phyloP scores from a whole-genome alignment of 2,113 vertebrate species.

The Lampris megalopsis region DNA sequence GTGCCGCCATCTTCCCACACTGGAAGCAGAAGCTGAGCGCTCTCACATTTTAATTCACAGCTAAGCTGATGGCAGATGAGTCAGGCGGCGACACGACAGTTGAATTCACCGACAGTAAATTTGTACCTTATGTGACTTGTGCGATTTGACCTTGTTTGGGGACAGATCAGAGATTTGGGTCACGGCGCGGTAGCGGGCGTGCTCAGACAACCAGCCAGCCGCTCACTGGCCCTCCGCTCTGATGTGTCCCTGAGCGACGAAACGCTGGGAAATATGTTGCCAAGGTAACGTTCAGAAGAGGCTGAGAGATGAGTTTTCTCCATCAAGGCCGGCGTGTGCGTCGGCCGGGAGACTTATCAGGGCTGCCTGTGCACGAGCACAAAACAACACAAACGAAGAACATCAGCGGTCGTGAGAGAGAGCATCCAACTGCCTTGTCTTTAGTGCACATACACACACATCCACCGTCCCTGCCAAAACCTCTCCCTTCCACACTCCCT shows the following conservation, averaged over 20 bases:
- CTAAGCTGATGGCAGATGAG: conserved; percentile 47
- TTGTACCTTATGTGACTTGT: neutral
- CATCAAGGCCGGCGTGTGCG: conserved; percentile 8
- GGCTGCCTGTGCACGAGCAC: neutral
- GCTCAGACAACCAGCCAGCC: neutral
- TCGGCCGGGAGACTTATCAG: conserved; percentile 19
- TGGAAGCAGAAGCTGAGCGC: no score
- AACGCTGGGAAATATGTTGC: conserved; percentile 47
- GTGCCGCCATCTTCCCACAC: no score
- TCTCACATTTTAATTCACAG: neutral
- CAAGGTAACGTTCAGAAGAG: conserved; percentile 47
- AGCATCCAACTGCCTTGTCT: no score
- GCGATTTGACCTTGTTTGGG: conserved; percentile 15
- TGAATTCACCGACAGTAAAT: conserved; percentile 36
- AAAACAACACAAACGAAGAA: neutral
- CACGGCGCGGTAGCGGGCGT: conserved; percentile 9
- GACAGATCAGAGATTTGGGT: conserved; percentile 39
- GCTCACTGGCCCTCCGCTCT: neutral
- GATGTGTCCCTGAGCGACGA: no score
- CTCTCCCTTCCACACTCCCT: no score
- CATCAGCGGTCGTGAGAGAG: no score
- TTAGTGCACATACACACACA: neutral
- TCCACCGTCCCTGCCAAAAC: conserved; percentile 22
- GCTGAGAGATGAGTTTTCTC: conserved; percentile 5
- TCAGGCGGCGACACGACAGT: conserved; percentile 52